A percentile compares a stretch with the other conserved stretches of the same genome.
phyloP scores from a whole-genome alignment of 2,797 vertebrate genomes.

The Halcyon leucocephala region DNA sequence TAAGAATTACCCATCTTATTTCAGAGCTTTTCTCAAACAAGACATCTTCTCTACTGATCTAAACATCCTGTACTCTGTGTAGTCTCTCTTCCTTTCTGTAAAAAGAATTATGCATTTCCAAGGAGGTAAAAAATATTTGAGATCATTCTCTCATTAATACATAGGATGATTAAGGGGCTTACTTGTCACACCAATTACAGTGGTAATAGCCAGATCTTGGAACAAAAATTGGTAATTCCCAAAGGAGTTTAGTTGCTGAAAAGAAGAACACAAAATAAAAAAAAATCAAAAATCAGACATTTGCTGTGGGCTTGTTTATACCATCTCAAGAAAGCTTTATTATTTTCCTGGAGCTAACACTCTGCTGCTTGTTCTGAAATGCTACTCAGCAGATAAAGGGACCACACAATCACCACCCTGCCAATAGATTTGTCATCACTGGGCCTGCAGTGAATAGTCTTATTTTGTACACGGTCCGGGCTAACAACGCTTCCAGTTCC shows the following conservation, averaged over 20 bases:
- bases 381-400: neutral
- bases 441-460: neutral
- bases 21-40: neutral
- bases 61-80: neutral
- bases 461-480: neutral
- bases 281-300: neutral
- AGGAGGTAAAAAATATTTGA: neutral
- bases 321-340: rapidly evolving
- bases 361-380: neutral
- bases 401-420: neutral
- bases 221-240: conserved; percentile 85
- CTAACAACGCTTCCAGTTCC: neutral
- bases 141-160: neutral
- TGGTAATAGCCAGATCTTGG: conserved; percentile 84
- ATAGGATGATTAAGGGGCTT: conserved; percentile 62
- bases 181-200: conserved; percentile 84
- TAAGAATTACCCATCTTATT: neutral
- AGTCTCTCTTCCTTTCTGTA: neutral
- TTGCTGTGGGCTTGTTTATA: neutral
- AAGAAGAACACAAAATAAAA: conserved; percentile 43
- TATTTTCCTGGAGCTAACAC: neutral
- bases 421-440: neutral
- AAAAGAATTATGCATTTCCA: neutral
- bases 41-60: neutral
- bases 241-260: conserved; percentile 80